Evolutionary conservation across 1,140 invertebrate species (phyloP).

Genomic region (Steinernema feltiae): DNA sequence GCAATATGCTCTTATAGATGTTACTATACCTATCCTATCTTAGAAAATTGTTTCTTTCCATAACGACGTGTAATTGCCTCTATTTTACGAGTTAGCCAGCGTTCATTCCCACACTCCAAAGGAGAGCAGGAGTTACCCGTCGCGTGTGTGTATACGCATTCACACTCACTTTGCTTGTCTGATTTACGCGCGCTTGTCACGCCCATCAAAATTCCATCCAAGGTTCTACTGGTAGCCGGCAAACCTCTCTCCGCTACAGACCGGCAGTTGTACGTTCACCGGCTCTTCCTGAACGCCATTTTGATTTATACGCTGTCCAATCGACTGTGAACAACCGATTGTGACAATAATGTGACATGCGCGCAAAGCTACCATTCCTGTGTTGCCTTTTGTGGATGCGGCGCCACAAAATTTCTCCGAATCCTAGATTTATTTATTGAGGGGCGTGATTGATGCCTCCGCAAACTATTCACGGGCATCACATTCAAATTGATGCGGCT

Average conservation of each 20-base stretch:
- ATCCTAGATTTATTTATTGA: background rate
- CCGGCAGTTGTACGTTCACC: background rate
- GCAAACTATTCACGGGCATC: background rate
- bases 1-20: background rate
- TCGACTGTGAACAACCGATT: background rate
- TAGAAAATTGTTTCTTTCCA: background rate
- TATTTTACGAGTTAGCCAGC: no score
- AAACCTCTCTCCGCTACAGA: background rate
- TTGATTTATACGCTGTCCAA: background rate
- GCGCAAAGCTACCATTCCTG: no score
- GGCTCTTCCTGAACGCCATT: background rate
- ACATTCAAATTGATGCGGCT: background rate
- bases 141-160: background rate
- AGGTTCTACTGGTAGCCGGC: background rate
- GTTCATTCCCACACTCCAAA: conserved; percentile 8
- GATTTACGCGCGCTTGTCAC: conserved; percentile 3
- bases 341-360: background rate
- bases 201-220: background rate
- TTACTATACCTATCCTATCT: background rate
- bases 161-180: background rate
- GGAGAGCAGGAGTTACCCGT: background rate
- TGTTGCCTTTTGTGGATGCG: background rate
- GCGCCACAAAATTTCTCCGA: background rate
- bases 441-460: background rate
- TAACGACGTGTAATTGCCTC: background rate